Evolutionary conservation across 2,113 vertebrate species (phyloP).

Genomic region (Junco hyemalis): DNA sequence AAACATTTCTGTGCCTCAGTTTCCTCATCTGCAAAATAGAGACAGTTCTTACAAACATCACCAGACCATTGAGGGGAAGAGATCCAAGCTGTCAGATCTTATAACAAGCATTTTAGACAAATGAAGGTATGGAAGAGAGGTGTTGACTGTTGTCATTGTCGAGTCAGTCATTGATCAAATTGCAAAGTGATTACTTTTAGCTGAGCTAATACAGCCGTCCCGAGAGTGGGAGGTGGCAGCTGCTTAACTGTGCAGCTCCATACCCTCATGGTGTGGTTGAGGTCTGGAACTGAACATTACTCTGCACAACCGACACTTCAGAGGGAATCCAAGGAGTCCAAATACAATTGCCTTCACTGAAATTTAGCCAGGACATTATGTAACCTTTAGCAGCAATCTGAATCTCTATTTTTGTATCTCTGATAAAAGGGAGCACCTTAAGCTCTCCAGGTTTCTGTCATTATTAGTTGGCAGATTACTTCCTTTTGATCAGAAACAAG

Average conservation of each 20-base stretch:
- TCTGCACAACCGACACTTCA: background rate
- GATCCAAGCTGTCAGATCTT: background rate
- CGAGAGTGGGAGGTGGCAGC: background rate
- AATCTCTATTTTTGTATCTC: constrained; percentile 3
- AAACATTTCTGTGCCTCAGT: background rate
- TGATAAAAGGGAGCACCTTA: constrained; percentile 17
- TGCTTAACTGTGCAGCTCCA: background rate
- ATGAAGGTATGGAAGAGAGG: background rate
- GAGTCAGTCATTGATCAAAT: background rate
- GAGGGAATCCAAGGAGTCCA: background rate
- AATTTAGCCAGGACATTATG: constrained; percentile 18
- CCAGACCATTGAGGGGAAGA: background rate
- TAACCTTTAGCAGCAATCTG: background rate
- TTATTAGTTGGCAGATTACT: background rate
- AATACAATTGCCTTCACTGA: background rate
- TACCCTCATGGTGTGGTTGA: background rate
- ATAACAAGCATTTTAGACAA: background rate
- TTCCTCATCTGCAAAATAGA: background rate
- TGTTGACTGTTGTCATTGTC: background rate
- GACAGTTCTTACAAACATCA: background rate
- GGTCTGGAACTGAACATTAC: background rate
- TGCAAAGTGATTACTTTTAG: background rate
- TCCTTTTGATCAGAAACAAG: constrained; percentile 13
- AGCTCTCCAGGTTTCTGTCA: constrained; percentile 28
- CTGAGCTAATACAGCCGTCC: background rate